phyloP scores from a whole-genome alignment of 2,888 invertebrate species.

The Coronaproctus castanopsis region DNA sequence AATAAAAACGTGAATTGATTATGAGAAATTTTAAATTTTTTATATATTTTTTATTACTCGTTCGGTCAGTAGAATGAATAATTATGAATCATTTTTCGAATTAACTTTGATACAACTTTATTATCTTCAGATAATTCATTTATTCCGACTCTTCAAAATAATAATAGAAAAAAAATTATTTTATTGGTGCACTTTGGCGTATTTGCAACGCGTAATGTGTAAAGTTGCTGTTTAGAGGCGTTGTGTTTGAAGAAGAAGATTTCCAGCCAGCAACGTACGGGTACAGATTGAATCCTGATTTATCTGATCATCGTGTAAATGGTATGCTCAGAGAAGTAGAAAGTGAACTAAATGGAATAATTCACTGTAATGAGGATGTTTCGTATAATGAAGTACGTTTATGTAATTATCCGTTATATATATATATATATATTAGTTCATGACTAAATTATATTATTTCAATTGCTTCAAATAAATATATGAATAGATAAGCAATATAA shows the following conservation, averaged over 20 bases:
- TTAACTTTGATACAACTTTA: background rate
- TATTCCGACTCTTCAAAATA: background rate
- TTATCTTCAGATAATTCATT: slow-evolving; percentile 8
- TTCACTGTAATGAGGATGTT: slow-evolving; percentile 10
- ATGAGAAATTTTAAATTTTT: no score
- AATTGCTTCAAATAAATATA: background rate
- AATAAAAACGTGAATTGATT: no score
- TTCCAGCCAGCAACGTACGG: slow-evolving; percentile 86
- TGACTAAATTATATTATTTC: background rate
- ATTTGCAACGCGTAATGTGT: no score
- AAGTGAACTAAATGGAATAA: slow-evolving; percentile 44
- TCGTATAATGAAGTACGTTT: slow-evolving; percentile 7
- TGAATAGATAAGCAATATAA: background rate
- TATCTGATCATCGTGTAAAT: slow-evolving; percentile 58
- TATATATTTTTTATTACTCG: no score
- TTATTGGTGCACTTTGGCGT: no score
- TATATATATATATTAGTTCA: background rate
- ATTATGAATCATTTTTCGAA: no score
- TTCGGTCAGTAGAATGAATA: slow-evolving; percentile 10
- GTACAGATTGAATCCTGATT: slow-evolving; percentile 60
- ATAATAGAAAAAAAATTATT: no score
- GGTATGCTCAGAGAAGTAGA: slow-evolving; percentile 75
- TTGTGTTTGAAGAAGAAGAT: slow-evolving; percentile 88
- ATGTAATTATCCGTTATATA: background rate
- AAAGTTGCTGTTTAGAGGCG: no score